Evolutionary conservation across 2,113 vertebrate genomes (phyloP).

Genomic region (Herpetotheres cachinnans): DNA sequence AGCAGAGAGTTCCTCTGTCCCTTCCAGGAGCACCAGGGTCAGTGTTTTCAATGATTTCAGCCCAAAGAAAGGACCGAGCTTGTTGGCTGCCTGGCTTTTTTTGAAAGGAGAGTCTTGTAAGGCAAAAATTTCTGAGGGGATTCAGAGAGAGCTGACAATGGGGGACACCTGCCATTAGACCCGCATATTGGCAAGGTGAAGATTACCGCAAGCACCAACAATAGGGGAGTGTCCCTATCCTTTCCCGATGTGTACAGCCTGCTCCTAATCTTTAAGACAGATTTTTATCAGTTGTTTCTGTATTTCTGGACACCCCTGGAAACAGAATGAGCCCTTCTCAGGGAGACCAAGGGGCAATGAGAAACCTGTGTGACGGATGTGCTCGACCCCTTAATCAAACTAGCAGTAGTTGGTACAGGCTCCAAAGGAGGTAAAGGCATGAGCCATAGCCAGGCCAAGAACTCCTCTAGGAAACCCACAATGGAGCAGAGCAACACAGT

Average conservation of each 20-base stretch:
- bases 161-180: not conserved
- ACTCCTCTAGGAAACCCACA: too few species aligned
- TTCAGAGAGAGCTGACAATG: not conserved
- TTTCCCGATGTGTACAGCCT: not conserved
- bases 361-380: not conserved
- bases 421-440: too few species aligned
- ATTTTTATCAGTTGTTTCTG: not conserved
- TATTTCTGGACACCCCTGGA: not conserved
- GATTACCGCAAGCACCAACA: rapidly evolving
- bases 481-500: too few species aligned
- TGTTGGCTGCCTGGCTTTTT: not conserved
- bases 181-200: not conserved
- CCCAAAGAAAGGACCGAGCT: not conserved
- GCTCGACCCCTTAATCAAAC: too few species aligned
- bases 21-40: not conserved
- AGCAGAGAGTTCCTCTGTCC: rapidly evolving
- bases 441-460: too few species aligned
- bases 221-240: not conserved
- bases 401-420: too few species aligned
- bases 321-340: not conserved
- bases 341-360: not conserved
- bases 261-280: not conserved
- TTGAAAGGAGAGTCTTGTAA: not conserved
- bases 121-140: not conserved
- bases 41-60: not conserved